Conservation (phyloP, 2,113 vertebrate species). For the Platycercus adscitus region DNA sequence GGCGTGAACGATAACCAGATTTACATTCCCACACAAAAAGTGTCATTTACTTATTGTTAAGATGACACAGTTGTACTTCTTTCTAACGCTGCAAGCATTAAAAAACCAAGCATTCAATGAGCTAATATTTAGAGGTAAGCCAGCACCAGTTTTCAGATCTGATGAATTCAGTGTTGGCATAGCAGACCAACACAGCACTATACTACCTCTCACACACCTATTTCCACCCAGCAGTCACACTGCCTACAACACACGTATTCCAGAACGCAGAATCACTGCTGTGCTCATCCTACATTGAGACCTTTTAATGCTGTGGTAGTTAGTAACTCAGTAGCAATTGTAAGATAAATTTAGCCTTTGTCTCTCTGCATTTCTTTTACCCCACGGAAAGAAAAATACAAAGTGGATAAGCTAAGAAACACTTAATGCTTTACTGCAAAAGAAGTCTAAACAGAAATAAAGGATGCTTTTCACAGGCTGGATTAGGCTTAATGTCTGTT, state of each 20-base stretch:
- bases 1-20: not conserved
- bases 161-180: not conserved
- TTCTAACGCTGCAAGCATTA: not conserved
- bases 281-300: not conserved
- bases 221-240: not conserved
- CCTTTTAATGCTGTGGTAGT: not conserved
- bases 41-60: not conserved
- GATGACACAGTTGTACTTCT: not conserved
- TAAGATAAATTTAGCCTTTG: not conserved
- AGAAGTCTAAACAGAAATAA: not conserved
- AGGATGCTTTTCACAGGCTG: not conserved
- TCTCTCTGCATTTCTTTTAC: not conserved
- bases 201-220: not conserved
- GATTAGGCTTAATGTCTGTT: not conserved
- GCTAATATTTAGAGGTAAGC: not conserved
- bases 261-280: not conserved
- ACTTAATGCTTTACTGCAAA: not conserved
- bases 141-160: not conserved
- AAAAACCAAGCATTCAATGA: not conserved
- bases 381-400: not conserved
- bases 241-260: rapidly evolving
- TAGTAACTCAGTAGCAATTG: not conserved
- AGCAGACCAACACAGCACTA: not conserved
- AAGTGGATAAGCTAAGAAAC: not conserved
- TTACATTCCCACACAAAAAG: not conserved